Conservation (phyloP, 2,888 invertebrate species). For the Oxystoma pomonae region DNA sequence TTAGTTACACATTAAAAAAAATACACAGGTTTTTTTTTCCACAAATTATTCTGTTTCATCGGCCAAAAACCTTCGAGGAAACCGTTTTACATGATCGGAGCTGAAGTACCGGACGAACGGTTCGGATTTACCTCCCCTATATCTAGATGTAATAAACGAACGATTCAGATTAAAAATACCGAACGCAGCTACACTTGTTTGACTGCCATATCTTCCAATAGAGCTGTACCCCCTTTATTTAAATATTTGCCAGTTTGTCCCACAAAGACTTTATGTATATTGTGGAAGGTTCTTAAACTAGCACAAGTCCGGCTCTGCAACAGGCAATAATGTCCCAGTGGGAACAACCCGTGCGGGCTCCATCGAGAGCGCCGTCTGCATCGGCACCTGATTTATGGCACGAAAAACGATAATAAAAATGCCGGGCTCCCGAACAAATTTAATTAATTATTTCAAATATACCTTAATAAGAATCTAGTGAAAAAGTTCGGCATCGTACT, state of each 20-base stretch:
- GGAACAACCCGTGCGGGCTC: slow-evolving; percentile 42
- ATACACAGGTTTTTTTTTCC: background rate
- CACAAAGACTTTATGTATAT: too few relatives aligned
- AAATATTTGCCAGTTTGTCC: too few relatives aligned
- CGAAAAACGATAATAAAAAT: slow-evolving; percentile 46
- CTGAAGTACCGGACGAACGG: slow-evolving; percentile 22
- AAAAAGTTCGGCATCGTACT: slow-evolving; percentile 47
- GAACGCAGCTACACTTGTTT: background rate
- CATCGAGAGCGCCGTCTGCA: slow-evolving; percentile 41
- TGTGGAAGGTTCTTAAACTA: too few relatives aligned
- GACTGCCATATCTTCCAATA: slow-evolving; percentile 10
- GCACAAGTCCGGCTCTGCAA: slow-evolving; percentile 30
- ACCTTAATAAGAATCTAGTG: slow-evolving; percentile 45
- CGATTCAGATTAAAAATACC: background rate
- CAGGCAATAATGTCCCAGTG: slow-evolving; percentile 24
- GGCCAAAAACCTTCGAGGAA: too few relatives aligned
- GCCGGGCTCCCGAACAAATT: slow-evolving; percentile 46
- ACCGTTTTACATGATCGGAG: too few relatives aligned
- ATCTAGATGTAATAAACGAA: too few relatives aligned
- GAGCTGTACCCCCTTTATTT: background rate
- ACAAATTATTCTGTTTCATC: background rate
- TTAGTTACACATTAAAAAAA: background rate
- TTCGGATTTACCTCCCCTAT: too few relatives aligned
- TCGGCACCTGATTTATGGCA: slow-evolving; percentile 46
- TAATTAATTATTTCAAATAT: slow-evolving; percentile 51